Percentiles rank a stretch among this genome's conserved stretches.
Evolutionary conservation across 2,888 invertebrate species (phyloP).

Genomic region (Ceramica pisi): DNA sequence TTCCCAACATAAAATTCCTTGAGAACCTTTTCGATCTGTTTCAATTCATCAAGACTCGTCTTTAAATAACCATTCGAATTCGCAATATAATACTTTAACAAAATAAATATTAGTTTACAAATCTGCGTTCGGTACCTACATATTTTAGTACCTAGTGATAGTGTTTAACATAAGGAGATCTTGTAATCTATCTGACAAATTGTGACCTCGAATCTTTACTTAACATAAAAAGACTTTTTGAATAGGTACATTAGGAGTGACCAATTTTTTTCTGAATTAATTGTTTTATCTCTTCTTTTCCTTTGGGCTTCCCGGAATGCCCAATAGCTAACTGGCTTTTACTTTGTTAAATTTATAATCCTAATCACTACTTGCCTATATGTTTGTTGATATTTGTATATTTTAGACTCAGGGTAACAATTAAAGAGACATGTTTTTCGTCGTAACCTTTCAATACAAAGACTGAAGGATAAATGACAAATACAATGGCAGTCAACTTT

Average conservation of each 20-base stretch:
- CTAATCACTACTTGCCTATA: not conserved
- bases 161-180: not conserved
- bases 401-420: not conserved
- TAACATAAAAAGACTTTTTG: not conserved
- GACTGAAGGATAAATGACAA: conserved; percentile 19
- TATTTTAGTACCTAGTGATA: not conserved
- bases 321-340: not conserved
- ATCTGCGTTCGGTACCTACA: conserved; percentile 11
- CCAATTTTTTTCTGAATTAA: not conserved
- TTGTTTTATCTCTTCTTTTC: not conserved
- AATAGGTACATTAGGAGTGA: not conserved
- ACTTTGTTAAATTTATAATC: conserved; percentile 4
- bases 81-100: conserved; percentile 13
- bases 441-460: not conserved
- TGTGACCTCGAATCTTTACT: not conserved
- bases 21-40: conserved; percentile 87
- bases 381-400: not conserved
- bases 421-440: not conserved
- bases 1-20: conserved; percentile 87
- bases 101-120: conserved; percentile 6
- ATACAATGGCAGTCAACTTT: conserved; percentile 38
- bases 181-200: not conserved
- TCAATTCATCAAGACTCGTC: conserved; percentile 84
- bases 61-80: conserved; percentile 60
- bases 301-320: not conserved